phyloP scores from a whole-genome alignment of 1,140 invertebrate genomes.

The Globodera ellingtonae region DNA sequence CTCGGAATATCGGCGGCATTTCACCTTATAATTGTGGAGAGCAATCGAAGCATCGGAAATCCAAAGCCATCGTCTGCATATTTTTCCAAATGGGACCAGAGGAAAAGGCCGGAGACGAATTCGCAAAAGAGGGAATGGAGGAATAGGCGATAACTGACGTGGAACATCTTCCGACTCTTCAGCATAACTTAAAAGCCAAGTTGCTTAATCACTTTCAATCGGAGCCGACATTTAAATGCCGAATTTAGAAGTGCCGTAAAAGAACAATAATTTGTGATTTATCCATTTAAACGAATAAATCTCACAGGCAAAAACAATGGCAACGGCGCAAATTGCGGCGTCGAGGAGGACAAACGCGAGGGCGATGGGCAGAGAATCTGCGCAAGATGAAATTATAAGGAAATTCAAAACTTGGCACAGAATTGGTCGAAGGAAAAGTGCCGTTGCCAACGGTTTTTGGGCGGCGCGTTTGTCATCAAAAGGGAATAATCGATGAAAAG shows the following conservation, averaged over 20 bases:
- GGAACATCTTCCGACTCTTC: conserved; percentile 77
- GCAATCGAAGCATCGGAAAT: conserved; percentile 69
- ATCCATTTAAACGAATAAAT: conserved; percentile 4
- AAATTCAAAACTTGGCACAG: conserved; percentile 70
- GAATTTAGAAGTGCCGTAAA: conserved; percentile 3
- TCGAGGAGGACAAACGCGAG: conserved; percentile 70
- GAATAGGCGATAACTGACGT: conserved; percentile 85
- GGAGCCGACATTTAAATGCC: no score
- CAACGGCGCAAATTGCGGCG: conserved; percentile 27
- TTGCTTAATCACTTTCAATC: not conserved
- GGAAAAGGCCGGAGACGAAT: conserved; percentile 72
- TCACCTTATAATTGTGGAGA: conserved; percentile 67
- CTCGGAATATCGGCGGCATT: not conserved
- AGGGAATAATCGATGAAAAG: conserved; percentile 74
- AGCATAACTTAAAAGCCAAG: conserved; percentile 72
- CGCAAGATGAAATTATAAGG: conserved; percentile 54
- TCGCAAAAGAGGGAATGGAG: conserved; percentile 74
- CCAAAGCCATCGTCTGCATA: conserved; percentile 76
- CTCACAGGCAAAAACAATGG: conserved; percentile 40
- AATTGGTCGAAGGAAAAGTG: conserved; percentile 91
- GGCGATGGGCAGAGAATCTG: conserved; percentile 77
- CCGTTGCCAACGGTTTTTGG: conserved; percentile 77
- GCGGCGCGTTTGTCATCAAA: conserved; percentile 78
- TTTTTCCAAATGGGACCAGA: conserved; percentile 73
- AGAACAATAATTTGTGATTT: not conserved